Base-by-base conservation (phyloP, 2,888 invertebrate genomes). In the Chouioia cunea region DNA sequence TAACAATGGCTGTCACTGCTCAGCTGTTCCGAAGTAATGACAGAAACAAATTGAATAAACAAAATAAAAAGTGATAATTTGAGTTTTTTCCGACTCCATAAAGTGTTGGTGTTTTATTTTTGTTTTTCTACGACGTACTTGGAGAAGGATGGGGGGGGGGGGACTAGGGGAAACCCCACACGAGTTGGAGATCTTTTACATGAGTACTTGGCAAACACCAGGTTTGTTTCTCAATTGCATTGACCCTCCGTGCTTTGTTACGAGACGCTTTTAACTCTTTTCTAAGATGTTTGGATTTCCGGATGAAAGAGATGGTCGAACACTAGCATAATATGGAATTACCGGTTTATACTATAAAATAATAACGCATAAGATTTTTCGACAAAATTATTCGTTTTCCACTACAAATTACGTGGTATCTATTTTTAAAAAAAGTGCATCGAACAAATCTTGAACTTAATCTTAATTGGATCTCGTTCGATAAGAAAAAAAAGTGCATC, bases 141-240 rank as follows among this genome's bases (percentile, higher is more conserved):
- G 23, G 47, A 36, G 43, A 43, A 23, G 18, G 48, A n/a, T n/a
- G n/a, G n/a, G n/a, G n/a, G n/a, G n/a, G n/a, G n/a, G n/a, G n/a
- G n/a, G n/a, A n/a, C n/a, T n/a, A n/a, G 50, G 50, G 27, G 52
- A 20, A 52, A 46, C 48, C 46, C n/a, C 27, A 12, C 18, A 54
- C 27, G 59, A 44, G 57, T 36, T 8, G 36, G 12, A 36, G 14
- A 57, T 57, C 47, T n/a, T 36, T 12, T 36, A 10, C 36, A 8
- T 43, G 50, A 65, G 65, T 65, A 65, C 65, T 58, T 22, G 58
- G 50, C 58, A 65, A 65, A 65, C 65, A 65, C 48, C 36, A 36
- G 36, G 36, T 10, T 36, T 10, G 36, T 36, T 36, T 36, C 36
- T 36, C 36, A 36, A 36, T 27, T 6, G 27, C 27, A 27, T 56